Conservation (phyloP, 2,113 vertebrate genomes). For the Dolichotis patagonum region DNA sequence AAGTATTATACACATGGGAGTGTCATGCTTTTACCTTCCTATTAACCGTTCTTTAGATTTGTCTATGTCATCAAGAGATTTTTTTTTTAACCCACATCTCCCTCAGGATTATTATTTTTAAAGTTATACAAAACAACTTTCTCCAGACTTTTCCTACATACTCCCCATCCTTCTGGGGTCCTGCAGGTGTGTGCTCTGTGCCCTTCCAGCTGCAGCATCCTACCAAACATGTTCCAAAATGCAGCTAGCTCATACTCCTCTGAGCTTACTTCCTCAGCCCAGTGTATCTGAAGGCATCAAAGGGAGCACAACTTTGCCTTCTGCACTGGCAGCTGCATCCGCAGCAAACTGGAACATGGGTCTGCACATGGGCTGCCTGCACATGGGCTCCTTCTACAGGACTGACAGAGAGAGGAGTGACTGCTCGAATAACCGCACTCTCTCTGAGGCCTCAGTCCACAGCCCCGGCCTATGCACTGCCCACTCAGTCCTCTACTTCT, state of each 20-base stretch:
- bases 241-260: neutral
- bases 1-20: neutral
- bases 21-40: neutral
- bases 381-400: neutral
- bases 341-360: too few species aligned
- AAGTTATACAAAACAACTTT: neutral
- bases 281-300: neutral
- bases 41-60: neutral
- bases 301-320: neutral
- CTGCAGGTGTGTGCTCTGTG: too few species aligned
- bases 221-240: neutral
- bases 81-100: too few species aligned
- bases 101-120: neutral
- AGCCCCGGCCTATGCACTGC: neutral
- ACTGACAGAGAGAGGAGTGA: neutral
- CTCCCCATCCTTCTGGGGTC: neutral
- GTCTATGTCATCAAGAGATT: neutral
- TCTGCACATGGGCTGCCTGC: fast-evolving
- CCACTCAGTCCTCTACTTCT: neutral
- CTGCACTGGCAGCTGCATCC: neutral
- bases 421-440: neutral
- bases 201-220: neutral
- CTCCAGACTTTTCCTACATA: neutral
- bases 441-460: too few species aligned
- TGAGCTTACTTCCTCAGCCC: neutral